Evolutionary conservation across 2,797 vertebrate species (phyloP).

Genomic region (Acanthornis magna): DNA sequence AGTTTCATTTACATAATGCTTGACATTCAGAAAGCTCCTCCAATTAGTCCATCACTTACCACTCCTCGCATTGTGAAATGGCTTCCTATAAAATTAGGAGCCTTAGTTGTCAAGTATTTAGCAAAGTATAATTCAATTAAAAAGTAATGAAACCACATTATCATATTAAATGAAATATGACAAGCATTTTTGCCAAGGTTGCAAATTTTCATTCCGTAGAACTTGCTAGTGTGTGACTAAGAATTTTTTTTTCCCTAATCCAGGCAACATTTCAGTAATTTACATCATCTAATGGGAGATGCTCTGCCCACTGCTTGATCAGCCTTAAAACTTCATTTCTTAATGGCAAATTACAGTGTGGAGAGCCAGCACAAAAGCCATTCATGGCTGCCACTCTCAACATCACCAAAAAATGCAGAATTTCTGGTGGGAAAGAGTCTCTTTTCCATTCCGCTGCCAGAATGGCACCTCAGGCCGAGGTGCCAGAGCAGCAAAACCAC

Average conservation of each 20-base stretch:
- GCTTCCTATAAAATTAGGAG: slow-evolving; percentile 7
- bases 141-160: slow-evolving; percentile 59
- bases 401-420: not conserved
- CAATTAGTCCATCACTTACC: slow-evolving; percentile 5
- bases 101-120: slow-evolving; percentile 22
- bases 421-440: not conserved
- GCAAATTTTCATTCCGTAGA: not conserved
- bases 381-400: not conserved
- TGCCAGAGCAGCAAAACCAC: not conserved
- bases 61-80: slow-evolving; percentile 13
- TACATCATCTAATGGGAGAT: not conserved
- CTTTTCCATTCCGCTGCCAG: not conserved
- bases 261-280: not conserved
- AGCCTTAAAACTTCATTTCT: not conserved
- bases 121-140: slow-evolving; percentile 59
- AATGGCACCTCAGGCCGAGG: no score
- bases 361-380: not conserved
- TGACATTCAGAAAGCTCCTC: slow-evolving; percentile 21
- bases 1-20: slow-evolving; percentile 24
- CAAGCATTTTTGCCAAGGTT: slow-evolving; percentile 9
- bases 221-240: not conserved
- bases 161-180: slow-evolving; percentile 46
- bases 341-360: not conserved
- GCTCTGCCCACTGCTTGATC: not conserved
- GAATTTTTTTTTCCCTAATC: not conserved